A percentile compares a stretch with the other conserved stretches of the same genome.
Evolutionary conservation across 2,888 invertebrate genomes (phyloP).

Genomic region (Mechanitis mazaeus): DNA sequence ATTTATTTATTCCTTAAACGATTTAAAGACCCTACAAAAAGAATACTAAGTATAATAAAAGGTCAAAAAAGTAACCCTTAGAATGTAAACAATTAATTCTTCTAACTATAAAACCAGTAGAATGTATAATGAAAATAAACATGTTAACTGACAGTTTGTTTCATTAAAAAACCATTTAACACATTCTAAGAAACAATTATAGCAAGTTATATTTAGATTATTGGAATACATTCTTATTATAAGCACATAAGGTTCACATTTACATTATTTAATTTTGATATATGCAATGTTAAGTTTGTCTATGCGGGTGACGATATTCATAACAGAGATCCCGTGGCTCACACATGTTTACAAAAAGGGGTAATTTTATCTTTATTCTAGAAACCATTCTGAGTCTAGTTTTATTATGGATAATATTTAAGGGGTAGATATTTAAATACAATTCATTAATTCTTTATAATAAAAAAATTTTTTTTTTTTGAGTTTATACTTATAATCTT

Average conservation of each 20-base stretch:
- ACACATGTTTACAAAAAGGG: conserved; percentile 37
- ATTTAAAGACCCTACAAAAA: too few species aligned
- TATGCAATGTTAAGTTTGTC: conserved; percentile 5
- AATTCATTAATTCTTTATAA: neutral
- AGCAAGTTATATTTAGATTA: conserved; percentile 1
- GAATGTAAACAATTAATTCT: conserved; percentile 19
- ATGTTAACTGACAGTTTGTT: conserved; percentile 25
- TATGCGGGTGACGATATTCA: conserved; percentile 23
- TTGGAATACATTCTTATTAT: conserved; percentile 8
- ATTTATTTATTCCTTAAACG: too few species aligned
- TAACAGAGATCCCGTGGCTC: conserved; percentile 25
- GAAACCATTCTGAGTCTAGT: conserved; percentile 37
- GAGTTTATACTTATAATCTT: too few species aligned
- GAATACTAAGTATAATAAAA: neutral
- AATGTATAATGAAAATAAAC: conserved; percentile 20
- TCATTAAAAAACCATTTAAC: conserved; percentile 33
- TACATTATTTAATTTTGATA: neutral
- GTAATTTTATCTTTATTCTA: conserved; percentile 39
- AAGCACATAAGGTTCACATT: conserved; percentile 6
- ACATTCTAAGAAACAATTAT: conserved; percentile 28
- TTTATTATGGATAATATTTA: conserved; percentile 30
- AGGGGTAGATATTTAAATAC: conserved; percentile 24
- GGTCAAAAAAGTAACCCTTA: neutral
- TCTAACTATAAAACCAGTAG: conserved; percentile 22
- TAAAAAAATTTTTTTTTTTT: too few species aligned